Evolutionary conservation across 2,113 vertebrate genomes (phyloP).

Genomic region (Bothrops jararaca): DNA sequence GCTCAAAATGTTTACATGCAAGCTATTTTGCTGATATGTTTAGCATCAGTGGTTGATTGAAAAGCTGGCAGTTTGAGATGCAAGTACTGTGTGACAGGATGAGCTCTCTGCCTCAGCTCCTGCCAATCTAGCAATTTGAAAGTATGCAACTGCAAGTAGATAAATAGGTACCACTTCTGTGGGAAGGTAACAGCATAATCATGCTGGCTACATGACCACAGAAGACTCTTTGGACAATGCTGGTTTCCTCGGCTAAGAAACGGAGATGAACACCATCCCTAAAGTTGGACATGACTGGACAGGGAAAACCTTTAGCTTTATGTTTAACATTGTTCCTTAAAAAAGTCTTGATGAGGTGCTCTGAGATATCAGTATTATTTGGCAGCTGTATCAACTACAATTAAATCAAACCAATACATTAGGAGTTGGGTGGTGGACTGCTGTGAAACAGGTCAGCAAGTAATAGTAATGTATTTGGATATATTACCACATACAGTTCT

Average conservation of each 20-base stretch:
- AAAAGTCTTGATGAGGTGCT: background rate
- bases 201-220: background rate
- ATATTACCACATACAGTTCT: background rate
- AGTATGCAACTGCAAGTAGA: background rate
- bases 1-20: background rate
- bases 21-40: background rate
- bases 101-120: background rate
- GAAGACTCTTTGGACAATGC: background rate
- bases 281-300: too few species aligned
- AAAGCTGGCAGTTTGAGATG: background rate
- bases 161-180: background rate
- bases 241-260: background rate
- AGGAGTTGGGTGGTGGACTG: background rate
- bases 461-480: background rate
- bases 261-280: background rate
- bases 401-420: background rate
- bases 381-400: background rate
- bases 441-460: background rate
- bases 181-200: background rate
- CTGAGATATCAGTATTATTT: background rate
- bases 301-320: background rate
- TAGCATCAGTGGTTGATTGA: background rate
- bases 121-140: background rate
- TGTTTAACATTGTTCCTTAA: background rate
- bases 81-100: background rate